A percentile compares a stretch with the other conserved stretches of the same genome.
phyloP scores from a whole-genome alignment of 1,140 invertebrate genomes.

The Temnothorax nylanderi region DNA sequence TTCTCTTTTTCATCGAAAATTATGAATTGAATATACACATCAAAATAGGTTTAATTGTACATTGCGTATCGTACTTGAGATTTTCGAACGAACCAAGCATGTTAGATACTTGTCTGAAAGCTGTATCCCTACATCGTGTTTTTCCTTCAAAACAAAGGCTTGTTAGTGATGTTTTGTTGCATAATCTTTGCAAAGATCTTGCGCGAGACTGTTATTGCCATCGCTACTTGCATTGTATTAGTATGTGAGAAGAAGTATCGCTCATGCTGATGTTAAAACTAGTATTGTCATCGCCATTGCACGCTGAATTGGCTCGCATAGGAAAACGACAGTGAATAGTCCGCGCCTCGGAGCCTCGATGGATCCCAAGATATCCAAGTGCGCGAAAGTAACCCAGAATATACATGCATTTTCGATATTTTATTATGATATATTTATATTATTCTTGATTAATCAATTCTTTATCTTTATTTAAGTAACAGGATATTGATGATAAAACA shows the following conservation, averaged over 20 bases:
- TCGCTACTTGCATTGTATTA: constrained; percentile 51
- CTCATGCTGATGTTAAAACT: constrained; percentile 13
- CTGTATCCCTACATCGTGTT: not conserved
- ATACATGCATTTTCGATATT: not conserved
- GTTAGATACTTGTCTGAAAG: not conserved
- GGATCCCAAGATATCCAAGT: not conserved
- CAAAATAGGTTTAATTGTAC: not conserved
- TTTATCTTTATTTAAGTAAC: not conserved
- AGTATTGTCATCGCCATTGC: constrained; percentile 51
- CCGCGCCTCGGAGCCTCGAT: not conserved
- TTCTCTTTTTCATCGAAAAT: not conserved
- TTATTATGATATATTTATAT: not conserved
- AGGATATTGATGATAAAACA: too few relatives aligned
- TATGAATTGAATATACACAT: not conserved
- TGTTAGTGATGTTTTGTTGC: not conserved
- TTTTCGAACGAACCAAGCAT: not conserved
- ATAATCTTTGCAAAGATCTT: not conserved
- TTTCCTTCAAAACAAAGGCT: not conserved
- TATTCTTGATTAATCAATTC: not conserved
- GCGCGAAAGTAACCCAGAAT: not conserved
- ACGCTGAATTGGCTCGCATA: constrained; percentile 42
- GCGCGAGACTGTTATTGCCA: not conserved
- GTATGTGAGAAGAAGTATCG: constrained; percentile 46
- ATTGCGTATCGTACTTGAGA: not conserved
- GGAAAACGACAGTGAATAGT: constrained; percentile 53